phyloP scores from a whole-genome alignment of 2,797 vertebrate genomes.

The Sebastes diploproa region DNA sequence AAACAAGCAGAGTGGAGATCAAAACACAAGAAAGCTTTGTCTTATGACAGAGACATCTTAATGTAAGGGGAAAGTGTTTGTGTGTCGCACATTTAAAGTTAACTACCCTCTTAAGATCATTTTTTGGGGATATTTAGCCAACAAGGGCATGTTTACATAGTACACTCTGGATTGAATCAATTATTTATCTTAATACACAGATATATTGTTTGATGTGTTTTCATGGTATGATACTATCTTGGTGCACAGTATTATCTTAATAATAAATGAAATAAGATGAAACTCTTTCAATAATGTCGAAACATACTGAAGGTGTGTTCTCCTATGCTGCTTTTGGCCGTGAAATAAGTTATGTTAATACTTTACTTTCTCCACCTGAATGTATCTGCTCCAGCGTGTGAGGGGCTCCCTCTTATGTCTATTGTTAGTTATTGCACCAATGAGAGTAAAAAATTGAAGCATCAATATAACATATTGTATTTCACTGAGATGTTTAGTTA shows the following conservation, averaged over 20 bases:
- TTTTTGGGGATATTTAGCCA: background rate
- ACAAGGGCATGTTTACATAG: background rate
- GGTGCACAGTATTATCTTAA: background rate
- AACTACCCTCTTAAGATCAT: background rate
- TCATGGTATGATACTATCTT: background rate
- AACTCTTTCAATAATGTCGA: background rate
- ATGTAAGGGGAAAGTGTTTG: conserved; percentile 5
- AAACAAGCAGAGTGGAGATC: conserved; percentile 47
- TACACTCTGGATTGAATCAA: background rate
- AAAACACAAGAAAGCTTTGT: conserved; percentile 46
- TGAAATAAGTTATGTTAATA: background rate
- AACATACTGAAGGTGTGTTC: background rate
- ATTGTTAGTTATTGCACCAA: conserved; percentile 11
- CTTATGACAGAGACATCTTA: conserved; percentile 1
- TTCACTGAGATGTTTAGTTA: background rate
- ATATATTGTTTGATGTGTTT: background rate
- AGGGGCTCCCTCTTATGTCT: conserved; percentile 24
- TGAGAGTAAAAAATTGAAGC: background rate
- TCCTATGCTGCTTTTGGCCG: background rate
- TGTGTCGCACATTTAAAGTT: background rate
- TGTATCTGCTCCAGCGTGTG: background rate
- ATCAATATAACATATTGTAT: background rate
- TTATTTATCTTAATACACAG: background rate
- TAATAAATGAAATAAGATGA: background rate
- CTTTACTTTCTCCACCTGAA: background rate